Evolutionary conservation across 1,140 invertebrate species (phyloP).

Genomic region (Oryctes rhinoceros): DNA sequence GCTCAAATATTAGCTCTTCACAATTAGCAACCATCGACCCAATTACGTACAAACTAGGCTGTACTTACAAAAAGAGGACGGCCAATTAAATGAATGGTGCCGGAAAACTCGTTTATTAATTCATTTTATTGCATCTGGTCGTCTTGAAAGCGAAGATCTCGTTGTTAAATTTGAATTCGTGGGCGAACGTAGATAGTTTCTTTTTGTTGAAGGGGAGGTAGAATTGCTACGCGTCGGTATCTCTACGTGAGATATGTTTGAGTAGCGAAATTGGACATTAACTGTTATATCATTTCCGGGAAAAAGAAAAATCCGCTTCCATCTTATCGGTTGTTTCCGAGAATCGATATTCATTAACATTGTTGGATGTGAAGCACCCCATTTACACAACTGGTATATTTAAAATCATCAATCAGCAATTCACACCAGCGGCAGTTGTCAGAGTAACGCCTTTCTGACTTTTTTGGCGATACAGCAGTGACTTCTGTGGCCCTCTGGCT

Average conservation of each 20-base stretch:
- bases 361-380: background rate
- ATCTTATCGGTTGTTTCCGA: background rate
- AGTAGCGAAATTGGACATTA: background rate
- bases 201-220: background rate
- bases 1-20: background rate
- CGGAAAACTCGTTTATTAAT: conserved; percentile 11
- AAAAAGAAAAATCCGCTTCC: background rate
- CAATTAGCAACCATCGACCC: background rate
- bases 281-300: background rate
- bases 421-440: no score
- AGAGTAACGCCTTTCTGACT: no score
- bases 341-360: background rate
- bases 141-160: background rate
- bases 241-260: background rate
- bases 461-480: no score
- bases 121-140: background rate
- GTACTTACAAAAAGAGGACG: background rate
- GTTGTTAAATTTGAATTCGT: conserved; percentile 1
- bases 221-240: background rate
- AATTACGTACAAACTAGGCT: background rate
- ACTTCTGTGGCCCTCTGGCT: no score
- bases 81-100: background rate
- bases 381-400: no score
- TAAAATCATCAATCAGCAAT: no score
- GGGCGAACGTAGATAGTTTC: background rate